Evolutionary conservation across 2,888 invertebrate genomes (phyloP).

Genomic region (Agrypnus murinus): DNA sequence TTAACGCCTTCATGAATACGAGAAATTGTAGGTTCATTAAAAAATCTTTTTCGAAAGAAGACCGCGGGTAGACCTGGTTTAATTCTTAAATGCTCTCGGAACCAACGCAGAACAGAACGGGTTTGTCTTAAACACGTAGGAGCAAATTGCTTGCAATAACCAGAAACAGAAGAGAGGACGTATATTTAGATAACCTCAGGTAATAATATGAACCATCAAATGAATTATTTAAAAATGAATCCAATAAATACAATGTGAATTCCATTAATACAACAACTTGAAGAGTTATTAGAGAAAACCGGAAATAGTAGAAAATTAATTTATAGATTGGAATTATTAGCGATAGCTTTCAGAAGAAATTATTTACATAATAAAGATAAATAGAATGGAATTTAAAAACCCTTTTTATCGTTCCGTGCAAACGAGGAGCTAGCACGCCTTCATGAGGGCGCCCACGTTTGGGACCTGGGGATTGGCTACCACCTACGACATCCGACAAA

Average conservation of each 20-base stretch:
- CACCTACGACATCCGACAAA: conserved; percentile 45
- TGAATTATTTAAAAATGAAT: too few species aligned
- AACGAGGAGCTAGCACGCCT: conserved; percentile 34
- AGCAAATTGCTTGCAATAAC: conserved; percentile 45
- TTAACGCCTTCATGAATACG: conserved; percentile 41
- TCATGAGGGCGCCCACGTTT: conserved; percentile 29
- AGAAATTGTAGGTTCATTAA: conserved; percentile 46
- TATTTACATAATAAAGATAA: too few species aligned
- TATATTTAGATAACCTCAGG: conserved; percentile 19
- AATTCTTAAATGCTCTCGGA: conserved; percentile 46
- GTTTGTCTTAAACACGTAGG: conserved; percentile 43
- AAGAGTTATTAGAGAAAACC: too few species aligned
- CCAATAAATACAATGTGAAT: too few species aligned
- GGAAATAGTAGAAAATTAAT: too few species aligned
- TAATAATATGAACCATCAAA: conserved; percentile 10
- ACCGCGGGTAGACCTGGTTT: conserved; percentile 49
- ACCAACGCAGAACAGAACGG: conserved; percentile 47
- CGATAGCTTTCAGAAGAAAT: too few species aligned
- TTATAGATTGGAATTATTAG: too few species aligned
- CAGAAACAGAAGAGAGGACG: conserved; percentile 33
- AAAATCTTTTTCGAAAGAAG: conserved; percentile 38
- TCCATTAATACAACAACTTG: too few species aligned
- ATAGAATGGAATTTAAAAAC: neutral
- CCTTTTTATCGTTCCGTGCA: conserved; percentile 20
- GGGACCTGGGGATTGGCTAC: conserved; percentile 36